Conservation (phyloP, 2,888 invertebrate genomes). For the Lasioglossum calceatum region DNA sequence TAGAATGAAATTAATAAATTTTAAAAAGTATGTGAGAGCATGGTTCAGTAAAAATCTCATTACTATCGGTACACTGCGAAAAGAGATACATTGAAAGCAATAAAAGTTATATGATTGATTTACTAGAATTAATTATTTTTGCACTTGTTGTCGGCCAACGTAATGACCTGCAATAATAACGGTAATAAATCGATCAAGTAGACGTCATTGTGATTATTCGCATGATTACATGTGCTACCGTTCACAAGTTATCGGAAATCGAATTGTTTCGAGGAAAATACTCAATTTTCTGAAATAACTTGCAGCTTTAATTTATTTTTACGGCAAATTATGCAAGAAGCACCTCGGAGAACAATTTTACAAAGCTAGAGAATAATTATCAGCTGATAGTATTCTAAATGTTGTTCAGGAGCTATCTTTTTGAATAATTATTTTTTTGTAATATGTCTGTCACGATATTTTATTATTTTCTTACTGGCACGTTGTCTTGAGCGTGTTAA, state of each 20-base stretch:
- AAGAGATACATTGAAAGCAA: background rate
- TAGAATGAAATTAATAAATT: background rate
- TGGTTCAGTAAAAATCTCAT: background rate
- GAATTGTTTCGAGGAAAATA: background rate
- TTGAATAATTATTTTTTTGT: background rate
- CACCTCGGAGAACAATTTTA: background rate
- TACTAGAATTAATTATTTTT: background rate
- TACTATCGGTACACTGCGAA: background rate
- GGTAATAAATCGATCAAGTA: background rate
- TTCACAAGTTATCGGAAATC: slow-evolving; percentile 4
- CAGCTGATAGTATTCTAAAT: background rate
- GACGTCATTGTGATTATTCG: background rate
- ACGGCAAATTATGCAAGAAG: background rate
- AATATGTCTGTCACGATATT: background rate
- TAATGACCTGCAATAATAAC: background rate
- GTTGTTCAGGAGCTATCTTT: background rate
- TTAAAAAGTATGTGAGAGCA: background rate
- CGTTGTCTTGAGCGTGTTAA: background rate
- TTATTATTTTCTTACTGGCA: background rate
- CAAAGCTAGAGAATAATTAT: background rate
- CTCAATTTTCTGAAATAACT: background rate
- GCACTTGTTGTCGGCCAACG: background rate
- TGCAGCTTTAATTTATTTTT: slow-evolving; percentile 1
- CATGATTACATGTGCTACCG: background rate
- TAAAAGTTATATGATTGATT: background rate